These are phyloP conservation scores for Microplitis mediator DNA, from an alignment of 1,140 invertebrate species.

Conservation along the genomic window DNA sequence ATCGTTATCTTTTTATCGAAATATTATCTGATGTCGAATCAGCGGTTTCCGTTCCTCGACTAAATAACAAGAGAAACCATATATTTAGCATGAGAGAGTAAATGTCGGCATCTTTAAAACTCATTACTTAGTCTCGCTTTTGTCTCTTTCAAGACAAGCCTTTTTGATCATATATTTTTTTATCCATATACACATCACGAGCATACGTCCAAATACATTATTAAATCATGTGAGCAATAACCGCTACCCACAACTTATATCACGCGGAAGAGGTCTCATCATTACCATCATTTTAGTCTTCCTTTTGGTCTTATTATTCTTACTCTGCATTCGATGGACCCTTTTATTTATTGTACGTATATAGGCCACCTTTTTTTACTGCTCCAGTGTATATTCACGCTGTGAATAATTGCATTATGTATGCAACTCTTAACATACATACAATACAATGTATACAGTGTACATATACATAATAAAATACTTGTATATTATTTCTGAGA, in stretches of 20 bases:
- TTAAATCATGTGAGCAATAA: conserved; percentile 10
- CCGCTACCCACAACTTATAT: conserved; percentile 9
- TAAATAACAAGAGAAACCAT: conserved; percentile 7
- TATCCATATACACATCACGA: background rate
- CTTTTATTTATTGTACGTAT: conserved; percentile 12
- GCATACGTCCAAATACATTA: background rate
- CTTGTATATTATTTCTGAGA: background rate
- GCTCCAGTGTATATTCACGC: background rate
- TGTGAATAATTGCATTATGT: background rate
- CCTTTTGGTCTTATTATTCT: background rate
- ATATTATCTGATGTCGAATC: no score
- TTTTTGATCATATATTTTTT: background rate
- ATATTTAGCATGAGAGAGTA: background rate
- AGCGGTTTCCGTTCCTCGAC: background rate
- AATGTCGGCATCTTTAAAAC: background rate
- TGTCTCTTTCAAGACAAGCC: background rate
- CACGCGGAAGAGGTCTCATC: conserved; percentile 5
- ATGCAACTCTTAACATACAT: background rate
- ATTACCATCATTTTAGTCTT: background rate
- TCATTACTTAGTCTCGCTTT: background rate
- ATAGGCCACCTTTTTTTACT: background rate
- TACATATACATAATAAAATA: background rate
- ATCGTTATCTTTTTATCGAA: no score
- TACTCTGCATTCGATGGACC: background rate
- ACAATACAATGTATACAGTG: background rate